These are phyloP conservation scores for Orientallactaga bullata DNA, from an alignment of 2,113 vertebrate species.

Conservation along the genomic window DNA sequence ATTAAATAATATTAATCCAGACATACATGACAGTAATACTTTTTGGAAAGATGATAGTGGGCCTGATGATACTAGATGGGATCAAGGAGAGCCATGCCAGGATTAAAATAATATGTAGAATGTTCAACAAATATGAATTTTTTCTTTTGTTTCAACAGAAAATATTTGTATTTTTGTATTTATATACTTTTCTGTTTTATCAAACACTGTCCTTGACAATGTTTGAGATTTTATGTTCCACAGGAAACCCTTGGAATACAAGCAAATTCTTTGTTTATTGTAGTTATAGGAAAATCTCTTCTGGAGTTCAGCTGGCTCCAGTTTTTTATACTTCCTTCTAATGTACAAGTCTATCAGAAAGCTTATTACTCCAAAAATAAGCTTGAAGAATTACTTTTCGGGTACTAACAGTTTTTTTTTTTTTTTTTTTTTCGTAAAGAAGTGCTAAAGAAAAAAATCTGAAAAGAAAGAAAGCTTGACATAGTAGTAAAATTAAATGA, in stretches of 20 bases:
- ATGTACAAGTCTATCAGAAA: background rate
- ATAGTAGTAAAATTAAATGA: background rate
- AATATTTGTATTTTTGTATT: background rate
- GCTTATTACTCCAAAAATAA: background rate
- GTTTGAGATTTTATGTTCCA: background rate
- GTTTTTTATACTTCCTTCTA: background rate
- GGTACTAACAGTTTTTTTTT: background rate
- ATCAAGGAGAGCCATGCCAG: background rate
- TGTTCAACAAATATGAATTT: conserved; percentile 21
- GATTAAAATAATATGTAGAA: background rate
- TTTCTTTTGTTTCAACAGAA: background rate
- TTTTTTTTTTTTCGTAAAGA: background rate
- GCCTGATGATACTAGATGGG: background rate
- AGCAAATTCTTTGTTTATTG: background rate
- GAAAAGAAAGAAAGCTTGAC: background rate
- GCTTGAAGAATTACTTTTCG: background rate
- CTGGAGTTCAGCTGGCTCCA: background rate
- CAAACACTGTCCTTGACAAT: background rate
- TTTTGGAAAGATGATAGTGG: background rate
- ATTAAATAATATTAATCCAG: background rate
- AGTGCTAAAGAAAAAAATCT: background rate
- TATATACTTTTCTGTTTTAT: background rate
- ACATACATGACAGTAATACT: background rate
- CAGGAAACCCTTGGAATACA: background rate
- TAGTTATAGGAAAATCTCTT: background rate